These are phyloP conservation scores for Telenomus remus DNA, from an alignment of 1,140 invertebrate species.

Conservation along the genomic window DNA sequence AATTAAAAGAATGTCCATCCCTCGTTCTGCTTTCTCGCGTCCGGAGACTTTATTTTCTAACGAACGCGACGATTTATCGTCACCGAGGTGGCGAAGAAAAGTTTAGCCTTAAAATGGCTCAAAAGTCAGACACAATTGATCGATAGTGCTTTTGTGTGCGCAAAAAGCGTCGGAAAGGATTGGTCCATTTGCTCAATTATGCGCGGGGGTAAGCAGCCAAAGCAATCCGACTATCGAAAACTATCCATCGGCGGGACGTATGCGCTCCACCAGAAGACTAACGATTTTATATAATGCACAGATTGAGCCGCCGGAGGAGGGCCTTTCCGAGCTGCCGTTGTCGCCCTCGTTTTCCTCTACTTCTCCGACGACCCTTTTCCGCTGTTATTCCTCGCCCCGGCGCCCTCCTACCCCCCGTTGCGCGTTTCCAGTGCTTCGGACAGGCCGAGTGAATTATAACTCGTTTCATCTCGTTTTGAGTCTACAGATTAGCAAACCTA, in stretches of 20 bases:
- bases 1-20: too few species aligned
- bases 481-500: slow-evolving; percentile 54
- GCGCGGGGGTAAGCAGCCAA: slow-evolving; percentile 46
- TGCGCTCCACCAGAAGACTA: slow-evolving; percentile 46
- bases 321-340: slow-evolving; percentile 37
- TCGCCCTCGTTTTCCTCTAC: slow-evolving; percentile 41
- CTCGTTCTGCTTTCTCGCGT: too few species aligned
- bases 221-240: slow-evolving; percentile 52
- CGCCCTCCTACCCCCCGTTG: slow-evolving; percentile 38
- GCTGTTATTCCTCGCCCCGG: slow-evolving; percentile 39
- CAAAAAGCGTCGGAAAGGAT: slow-evolving; percentile 38
- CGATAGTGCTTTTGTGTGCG: slow-evolving; percentile 42
- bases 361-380: slow-evolving; percentile 51
- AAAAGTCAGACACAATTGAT: slow-evolving; percentile 23
- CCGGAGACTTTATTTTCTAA: too few species aligned
- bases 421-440: slow-evolving; percentile 56
- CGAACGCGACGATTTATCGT: too few species aligned
- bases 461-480: slow-evolving; percentile 53
- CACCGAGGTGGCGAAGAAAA: background rate
- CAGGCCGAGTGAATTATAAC: slow-evolving; percentile 60
- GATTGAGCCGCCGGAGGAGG: slow-evolving; percentile 55
- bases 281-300: slow-evolving; percentile 66
- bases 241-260: slow-evolving; percentile 41
- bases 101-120: too few species aligned
- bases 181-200: slow-evolving; percentile 56